Base-by-base conservation (phyloP, 2,888 invertebrate species). In the Meganola albula region DNA sequence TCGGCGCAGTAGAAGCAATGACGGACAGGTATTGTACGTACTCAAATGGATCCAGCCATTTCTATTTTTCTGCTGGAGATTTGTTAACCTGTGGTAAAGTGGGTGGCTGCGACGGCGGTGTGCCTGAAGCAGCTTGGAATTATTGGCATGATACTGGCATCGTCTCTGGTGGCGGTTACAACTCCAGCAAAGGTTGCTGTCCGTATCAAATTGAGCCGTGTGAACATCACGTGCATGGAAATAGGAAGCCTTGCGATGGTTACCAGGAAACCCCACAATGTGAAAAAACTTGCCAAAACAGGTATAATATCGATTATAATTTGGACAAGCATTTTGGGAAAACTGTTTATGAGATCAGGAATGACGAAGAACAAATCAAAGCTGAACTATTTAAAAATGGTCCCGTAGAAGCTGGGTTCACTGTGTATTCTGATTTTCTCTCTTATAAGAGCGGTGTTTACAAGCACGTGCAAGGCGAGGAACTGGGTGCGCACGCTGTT, bases 1-100 rank as follows among this genome's bases (percentile, higher is more conserved):
- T 96, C 71, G 95, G 93, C 13, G 95, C 96, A 6, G 95, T 93
- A 0, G 95, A 94, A 73, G 93, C 95, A 2, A 96, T 96, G 92
- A 93, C 94, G 2, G 96, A 96, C 74, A 87, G 96, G 36, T 88
- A 27, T 10, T 33, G 33, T 27, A 27, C 12, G 10, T 14, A 9
- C 12, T 16, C 27, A 6, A 14, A 33, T 10, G 22, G 22, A 12
- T 16, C 22, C 12, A 10, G 8, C 12, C 11, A 33, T 4, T 27
- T 33, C 22, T 18, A 33, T 18, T 27, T 33, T 24, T 33, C 33
- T 24, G 33, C 33, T 12, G 18, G 27, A 7, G 33, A 33, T 24
- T 12, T 33, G 7, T 0, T 27, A 14, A 24, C 12, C 7, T 33
- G 33, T 24, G 27, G 23, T 12, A 1, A 21, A 10, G 10, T 2